Base-by-base conservation (phyloP, 1,140 invertebrate species). In the Drusus annulatus region DNA sequence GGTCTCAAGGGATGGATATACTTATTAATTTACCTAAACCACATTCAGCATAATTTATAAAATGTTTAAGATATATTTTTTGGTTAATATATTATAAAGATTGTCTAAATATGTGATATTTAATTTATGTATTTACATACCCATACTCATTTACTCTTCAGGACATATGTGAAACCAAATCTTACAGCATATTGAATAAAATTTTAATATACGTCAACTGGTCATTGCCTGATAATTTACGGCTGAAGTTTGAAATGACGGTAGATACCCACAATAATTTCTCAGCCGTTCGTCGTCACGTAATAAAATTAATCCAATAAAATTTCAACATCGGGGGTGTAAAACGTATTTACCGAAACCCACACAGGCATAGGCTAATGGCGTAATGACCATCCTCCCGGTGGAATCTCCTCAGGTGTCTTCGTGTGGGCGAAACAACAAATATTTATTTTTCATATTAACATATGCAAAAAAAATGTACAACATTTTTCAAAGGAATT, bases 291-390 rank as follows among this genome's bases (percentile, higher is more conserved):
- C 31, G 63, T 68, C 50, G 31, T 68, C 63, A 68, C 63, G 31
- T 36, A 68, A 68, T 68, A 68, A 68, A 68, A 68, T 50, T 16
- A 45, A 45, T 36, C 31, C 63, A 45, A 68, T 68, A 68, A 68
- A 68, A 45, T n/a, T 6, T 54, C 16, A 19, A 54, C 17, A 54
- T 54, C 52, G 52, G 17, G 17, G 16, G 17, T 19, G 17, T 54
- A 10, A 54, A 54, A 54, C 10, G 17, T 17, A 16, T 54, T 3
- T 7, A 3, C n/a, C 16, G 1, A 54, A 5, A 54, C 52, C 6
- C 3, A 54, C 52, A 7, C 52, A 54, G 52, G 4, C 13, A 54
- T 54, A 54, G 13, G 8, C 52, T 3, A 54, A 54, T 19, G 31
- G 8, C 31, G 7, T 3, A 54, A 54, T 19, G 31, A 36, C 31